phyloP scores from a whole-genome alignment of 1,140 invertebrate species.

The Pogonognathellus flavescens region DNA sequence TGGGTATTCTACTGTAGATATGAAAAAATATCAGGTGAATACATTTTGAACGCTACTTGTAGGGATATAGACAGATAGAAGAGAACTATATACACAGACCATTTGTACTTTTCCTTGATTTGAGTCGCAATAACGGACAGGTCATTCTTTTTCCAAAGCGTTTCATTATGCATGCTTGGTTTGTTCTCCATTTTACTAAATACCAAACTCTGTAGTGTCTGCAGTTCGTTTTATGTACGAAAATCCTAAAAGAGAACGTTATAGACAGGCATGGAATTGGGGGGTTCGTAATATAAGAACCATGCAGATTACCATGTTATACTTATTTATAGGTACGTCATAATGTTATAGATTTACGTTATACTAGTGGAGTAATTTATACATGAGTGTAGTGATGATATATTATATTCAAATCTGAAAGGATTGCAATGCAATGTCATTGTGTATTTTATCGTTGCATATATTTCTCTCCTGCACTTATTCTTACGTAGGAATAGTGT shows the following conservation, averaged over 20 bases:
- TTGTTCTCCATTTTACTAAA: conserved; percentile 6
- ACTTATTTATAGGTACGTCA: too few species aligned
- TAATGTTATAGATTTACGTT: too few species aligned
- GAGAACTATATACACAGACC: too few species aligned
- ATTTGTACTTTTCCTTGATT: neutral
- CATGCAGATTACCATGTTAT: neutral
- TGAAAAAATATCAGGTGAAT: neutral
- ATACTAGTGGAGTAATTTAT: neutral
- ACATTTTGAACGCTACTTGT: too few species aligned
- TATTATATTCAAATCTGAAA: neutral
- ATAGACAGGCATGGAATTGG: neutral
- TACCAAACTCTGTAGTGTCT: neutral
- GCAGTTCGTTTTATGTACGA: neutral
- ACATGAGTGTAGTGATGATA: conserved; percentile 5
- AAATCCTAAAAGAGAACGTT: neutral
- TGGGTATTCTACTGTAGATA: neutral
- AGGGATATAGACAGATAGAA: too few species aligned
- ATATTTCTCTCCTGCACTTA: too few species aligned
- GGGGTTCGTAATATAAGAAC: conserved; percentile 4
- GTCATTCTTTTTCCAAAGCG: conserved; percentile 33
- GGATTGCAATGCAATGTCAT: neutral
- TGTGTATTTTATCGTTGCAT: too few species aligned
- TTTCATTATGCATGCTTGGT: conserved; percentile 35
- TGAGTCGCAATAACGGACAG: neutral
- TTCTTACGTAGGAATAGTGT: too few species aligned